A percentile compares a stretch with the other conserved stretches of the same genome.
Conservation (phyloP, 1,140 invertebrate species). For the Helicoverpa armigera region DNA sequence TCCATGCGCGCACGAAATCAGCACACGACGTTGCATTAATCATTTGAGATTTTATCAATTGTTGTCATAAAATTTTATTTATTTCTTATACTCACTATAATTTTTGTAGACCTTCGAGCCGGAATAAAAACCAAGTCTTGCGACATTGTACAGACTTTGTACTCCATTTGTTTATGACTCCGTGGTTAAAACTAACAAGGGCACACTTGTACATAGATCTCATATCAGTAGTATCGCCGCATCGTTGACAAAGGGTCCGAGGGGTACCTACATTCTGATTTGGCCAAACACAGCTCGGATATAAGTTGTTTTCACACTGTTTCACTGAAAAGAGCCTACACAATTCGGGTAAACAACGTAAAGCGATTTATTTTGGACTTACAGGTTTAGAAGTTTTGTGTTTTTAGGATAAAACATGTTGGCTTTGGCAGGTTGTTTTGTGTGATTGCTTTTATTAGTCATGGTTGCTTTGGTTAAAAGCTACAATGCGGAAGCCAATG, state of each 20-base stretch:
- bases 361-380: slow-evolving; percentile 10
- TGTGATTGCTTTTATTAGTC: no score
- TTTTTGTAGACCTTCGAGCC: no score
- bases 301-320: slow-evolving; percentile 27
- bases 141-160: background rate
- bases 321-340: slow-evolving; percentile 2
- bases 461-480: background rate
- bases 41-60: no score
- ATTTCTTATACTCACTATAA: no score
- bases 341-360: background rate
- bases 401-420: background rate
- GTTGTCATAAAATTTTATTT: no score
- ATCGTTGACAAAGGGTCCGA: slow-evolving; percentile 29
- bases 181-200: background rate
- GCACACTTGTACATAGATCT: background rate
- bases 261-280: background rate
- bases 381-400: background rate
- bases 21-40: no score
- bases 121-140: background rate
- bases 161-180: background rate
- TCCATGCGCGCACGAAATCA: no score
- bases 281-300: slow-evolving; percentile 9
- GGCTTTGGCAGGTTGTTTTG: no score
- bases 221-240: slow-evolving; percentile 9
- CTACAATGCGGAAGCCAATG: background rate